Conservation (phyloP, 2,888 invertebrate species). For the Andrena camellia region DNA sequence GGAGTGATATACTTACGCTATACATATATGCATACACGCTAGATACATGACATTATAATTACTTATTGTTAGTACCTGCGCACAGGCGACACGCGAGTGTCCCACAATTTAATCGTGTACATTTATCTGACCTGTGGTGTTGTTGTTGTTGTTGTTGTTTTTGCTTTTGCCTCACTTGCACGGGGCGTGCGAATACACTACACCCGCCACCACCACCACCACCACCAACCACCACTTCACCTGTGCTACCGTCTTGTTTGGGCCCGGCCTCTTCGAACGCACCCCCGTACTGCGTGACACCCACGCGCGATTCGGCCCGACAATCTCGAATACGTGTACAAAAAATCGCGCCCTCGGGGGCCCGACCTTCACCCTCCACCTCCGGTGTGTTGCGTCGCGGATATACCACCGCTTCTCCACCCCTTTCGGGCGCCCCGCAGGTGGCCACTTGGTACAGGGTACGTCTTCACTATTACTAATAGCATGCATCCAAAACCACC, state of each 20-base stretch:
- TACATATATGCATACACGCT: slow-evolving; percentile 16
- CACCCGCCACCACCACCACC: slow-evolving; percentile 72
- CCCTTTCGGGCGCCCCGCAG: slow-evolving; percentile 86
- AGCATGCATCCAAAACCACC: slow-evolving; percentile 78
- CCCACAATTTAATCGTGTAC: slow-evolving; percentile 59
- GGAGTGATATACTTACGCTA: background rate
- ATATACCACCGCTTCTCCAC: slow-evolving; percentile 79
- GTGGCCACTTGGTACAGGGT: slow-evolving; percentile 97
- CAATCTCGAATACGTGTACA: slow-evolving; percentile 43
- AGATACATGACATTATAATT: slow-evolving; percentile 36
- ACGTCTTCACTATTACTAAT: slow-evolving; percentile 87
- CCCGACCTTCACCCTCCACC: slow-evolving; percentile 66
- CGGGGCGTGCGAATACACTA: slow-evolving; percentile 76
- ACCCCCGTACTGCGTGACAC: slow-evolving; percentile 57
- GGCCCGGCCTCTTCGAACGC: slow-evolving; percentile 66
- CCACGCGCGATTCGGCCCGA: slow-evolving; percentile 49
- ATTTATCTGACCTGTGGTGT: slow-evolving; percentile 78
- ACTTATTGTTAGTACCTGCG: slow-evolving; percentile 39
- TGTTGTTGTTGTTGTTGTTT: slow-evolving; percentile 78
- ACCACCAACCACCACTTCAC: slow-evolving; percentile 73
- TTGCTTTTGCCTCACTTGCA: slow-evolving; percentile 78
- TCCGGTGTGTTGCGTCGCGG: slow-evolving; percentile 70
- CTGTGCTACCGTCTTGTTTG: slow-evolving; percentile 72
- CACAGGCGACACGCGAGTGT: slow-evolving; percentile 50
- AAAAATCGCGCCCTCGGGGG: slow-evolving; percentile 50